A percentile compares a stretch with the other conserved stretches of the same genome.
Evolutionary conservation across 1,140 invertebrate species (phyloP).

Genomic region (Drosophila saltans): DNA sequence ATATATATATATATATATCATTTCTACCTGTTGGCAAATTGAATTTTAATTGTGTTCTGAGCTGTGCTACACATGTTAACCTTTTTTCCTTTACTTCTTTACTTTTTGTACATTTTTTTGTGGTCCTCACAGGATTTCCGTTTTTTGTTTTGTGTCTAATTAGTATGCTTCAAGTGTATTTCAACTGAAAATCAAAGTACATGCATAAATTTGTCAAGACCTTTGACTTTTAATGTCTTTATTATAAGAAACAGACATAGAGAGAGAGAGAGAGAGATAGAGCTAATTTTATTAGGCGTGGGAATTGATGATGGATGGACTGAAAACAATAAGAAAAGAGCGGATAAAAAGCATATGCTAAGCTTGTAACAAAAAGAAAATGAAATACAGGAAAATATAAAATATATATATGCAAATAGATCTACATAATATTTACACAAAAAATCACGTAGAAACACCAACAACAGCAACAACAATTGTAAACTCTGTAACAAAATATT

Average conservation of each 20-base stretch:
- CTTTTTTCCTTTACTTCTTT: slow-evolving; percentile 11
- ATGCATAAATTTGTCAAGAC: slow-evolving; percentile 41
- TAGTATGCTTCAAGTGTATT: slow-evolving; percentile 62
- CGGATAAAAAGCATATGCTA: slow-evolving; percentile 54
- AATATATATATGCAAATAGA: slow-evolving; percentile 58
- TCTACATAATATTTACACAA: slow-evolving; percentile 38
- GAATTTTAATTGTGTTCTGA: slow-evolving; percentile 73
- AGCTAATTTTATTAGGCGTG: slow-evolving; percentile 28
- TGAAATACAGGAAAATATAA: slow-evolving; percentile 45
- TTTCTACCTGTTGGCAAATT: slow-evolving; percentile 65
- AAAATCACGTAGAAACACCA: background rate
- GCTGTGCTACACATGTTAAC: slow-evolving; percentile 61
- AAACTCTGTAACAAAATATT: slow-evolving; percentile 77
- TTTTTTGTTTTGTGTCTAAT: slow-evolving; percentile 60
- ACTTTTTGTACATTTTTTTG: slow-evolving; percentile 18
- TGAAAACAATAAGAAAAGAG: background rate
- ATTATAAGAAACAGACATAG: slow-evolving; percentile 26
- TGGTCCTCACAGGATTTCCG: slow-evolving; percentile 73
- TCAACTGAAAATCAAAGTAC: slow-evolving; percentile 18
- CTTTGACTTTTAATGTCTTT: slow-evolving; percentile 45
- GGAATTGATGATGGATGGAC: slow-evolving; percentile 41
- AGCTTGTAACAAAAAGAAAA: slow-evolving; percentile 55
- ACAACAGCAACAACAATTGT: slow-evolving; percentile 48
- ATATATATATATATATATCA: slow-evolving; percentile 1
- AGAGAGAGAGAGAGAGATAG: background rate